These are phyloP conservation scores for Lycorma delicatula DNA, from an alignment of 1,140 invertebrate genomes.

Conservation along the genomic window DNA sequence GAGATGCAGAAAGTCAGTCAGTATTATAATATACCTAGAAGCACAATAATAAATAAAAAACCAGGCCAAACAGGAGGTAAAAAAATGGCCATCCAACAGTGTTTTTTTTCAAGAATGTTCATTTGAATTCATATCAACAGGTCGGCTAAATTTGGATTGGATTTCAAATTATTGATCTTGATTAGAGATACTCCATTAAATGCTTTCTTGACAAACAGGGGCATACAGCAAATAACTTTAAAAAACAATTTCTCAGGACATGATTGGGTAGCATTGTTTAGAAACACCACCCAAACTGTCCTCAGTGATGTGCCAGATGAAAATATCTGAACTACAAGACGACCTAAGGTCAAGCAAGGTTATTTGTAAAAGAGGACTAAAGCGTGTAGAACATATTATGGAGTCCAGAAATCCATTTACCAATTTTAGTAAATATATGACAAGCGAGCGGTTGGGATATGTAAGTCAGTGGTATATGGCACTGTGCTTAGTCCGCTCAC, in stretches of 20 bases:
- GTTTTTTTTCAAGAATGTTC: constrained; percentile 3
- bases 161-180: constrained; percentile 15
- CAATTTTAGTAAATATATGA: too few species aligned
- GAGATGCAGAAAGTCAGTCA: neutral
- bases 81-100: constrained; percentile 6
- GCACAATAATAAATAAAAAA: constrained; percentile 12
- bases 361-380: too few species aligned
- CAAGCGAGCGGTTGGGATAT: too few species aligned
- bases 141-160: constrained; percentile 11
- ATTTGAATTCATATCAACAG: constrained; percentile 10
- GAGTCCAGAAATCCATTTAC: constrained; percentile 20
- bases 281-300: constrained; percentile 24
- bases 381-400: too few species aligned
- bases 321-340: too few species aligned
- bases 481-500: too few species aligned
- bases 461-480: too few species aligned
- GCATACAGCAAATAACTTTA: constrained; percentile 18
- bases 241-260: constrained; percentile 30
- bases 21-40: constrained; percentile 12
- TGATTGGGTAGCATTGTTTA: constrained; percentile 30
- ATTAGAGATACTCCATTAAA: constrained; percentile 13
- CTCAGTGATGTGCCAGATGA: too few species aligned
- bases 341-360: too few species aligned
- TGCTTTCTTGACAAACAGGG: constrained; percentile 9
- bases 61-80: constrained; percentile 3